A percentile compares a stretch with the other conserved stretches of the same genome.
Conservation (phyloP, 30 jellyfish, hydroid and myxozoan genomes). For the Morbakka virulenta region DNA sequence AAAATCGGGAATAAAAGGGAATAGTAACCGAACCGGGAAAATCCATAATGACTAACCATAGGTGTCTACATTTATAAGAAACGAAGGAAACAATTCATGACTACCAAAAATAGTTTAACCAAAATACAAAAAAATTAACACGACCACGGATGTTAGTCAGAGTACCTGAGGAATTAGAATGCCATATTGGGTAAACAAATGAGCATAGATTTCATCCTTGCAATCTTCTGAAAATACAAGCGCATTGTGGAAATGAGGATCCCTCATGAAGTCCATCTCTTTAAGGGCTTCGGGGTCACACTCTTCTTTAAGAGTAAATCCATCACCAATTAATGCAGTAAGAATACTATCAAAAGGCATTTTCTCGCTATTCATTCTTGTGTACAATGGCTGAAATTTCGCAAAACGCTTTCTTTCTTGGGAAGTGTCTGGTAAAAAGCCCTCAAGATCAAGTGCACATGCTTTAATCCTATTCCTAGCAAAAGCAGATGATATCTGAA, state of each 20-base stretch:
- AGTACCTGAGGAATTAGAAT: constrained; percentile 66
- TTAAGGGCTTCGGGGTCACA: constrained; percentile 35
- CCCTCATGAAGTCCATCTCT: constrained; percentile 48
- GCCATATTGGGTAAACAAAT: constrained; percentile 33
- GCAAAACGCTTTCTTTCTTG: constrained; percentile 41
- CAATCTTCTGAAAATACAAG: constrained; percentile 55
- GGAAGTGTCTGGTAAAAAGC: constrained; percentile 15
- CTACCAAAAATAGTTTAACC: too few species aligned
- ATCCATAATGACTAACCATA: too few species aligned
- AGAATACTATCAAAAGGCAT: constrained; percentile 37
- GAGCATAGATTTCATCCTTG: constrained; percentile 65
- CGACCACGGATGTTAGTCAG: not conserved
- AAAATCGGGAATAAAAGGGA: too few species aligned
- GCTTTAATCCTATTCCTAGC: constrained; percentile 62
- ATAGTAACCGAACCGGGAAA: too few species aligned
- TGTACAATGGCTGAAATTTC: constrained; percentile 66
- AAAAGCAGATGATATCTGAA: constrained; percentile 55
- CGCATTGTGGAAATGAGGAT: constrained; percentile 60
- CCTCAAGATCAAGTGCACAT: constrained; percentile 59
- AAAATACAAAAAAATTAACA: too few species aligned
- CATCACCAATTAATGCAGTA: constrained; percentile 40
- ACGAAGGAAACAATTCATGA: too few species aligned
- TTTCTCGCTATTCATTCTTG: constrained; percentile 68
- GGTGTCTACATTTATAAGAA: too few species aligned
- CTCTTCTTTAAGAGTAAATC: constrained; percentile 32